Percentiles rank a stretch among this genome's conserved stretches.
These are phyloP conservation scores for Ceyx margarethae DNA, from an alignment of 2,113 vertebrate species.

Conservation along the genomic window DNA sequence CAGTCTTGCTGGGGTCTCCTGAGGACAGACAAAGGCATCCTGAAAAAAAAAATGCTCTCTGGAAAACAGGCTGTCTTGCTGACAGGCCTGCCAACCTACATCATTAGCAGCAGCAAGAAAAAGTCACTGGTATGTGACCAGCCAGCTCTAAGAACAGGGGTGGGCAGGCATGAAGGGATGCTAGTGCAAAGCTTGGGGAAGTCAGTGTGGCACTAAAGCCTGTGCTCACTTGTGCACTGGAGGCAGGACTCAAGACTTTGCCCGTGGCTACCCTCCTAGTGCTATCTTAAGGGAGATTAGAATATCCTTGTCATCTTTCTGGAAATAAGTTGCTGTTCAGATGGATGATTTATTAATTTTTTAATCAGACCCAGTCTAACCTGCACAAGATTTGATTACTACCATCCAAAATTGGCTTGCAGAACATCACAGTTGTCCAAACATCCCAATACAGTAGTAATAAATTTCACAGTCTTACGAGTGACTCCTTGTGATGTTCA, in stretches of 20 bases:
- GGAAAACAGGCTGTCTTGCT: neutral
- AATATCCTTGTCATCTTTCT: neutral
- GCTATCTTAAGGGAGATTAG: neutral
- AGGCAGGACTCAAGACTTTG: neutral
- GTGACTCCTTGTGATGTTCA: neutral
- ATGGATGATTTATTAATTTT: neutral
- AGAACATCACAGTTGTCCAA: neutral
- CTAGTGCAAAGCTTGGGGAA: neutral
- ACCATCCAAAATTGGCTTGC: neutral
- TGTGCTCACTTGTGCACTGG: neutral
- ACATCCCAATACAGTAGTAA: neutral
- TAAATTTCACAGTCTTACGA: neutral
- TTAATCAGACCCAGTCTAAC: neutral
- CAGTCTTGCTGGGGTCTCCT: neutral
- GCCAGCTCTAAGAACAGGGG: neutral
- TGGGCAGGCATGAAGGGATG: neutral
- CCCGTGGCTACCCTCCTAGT: neutral
- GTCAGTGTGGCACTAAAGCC: rapidly evolving
- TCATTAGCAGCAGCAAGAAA: neutral
- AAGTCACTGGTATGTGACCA: neutral
- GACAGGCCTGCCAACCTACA: neutral
- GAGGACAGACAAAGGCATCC: conserved; percentile 5
- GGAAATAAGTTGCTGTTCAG: neutral
- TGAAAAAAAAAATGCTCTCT: neutral
- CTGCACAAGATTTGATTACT: neutral